A percentile compares a stretch with the other conserved stretches of the same genome.
These are phyloP conservation scores for Serrognathus titanus DNA, from an alignment of 2,888 invertebrate genomes.

Conservation along the genomic window DNA sequence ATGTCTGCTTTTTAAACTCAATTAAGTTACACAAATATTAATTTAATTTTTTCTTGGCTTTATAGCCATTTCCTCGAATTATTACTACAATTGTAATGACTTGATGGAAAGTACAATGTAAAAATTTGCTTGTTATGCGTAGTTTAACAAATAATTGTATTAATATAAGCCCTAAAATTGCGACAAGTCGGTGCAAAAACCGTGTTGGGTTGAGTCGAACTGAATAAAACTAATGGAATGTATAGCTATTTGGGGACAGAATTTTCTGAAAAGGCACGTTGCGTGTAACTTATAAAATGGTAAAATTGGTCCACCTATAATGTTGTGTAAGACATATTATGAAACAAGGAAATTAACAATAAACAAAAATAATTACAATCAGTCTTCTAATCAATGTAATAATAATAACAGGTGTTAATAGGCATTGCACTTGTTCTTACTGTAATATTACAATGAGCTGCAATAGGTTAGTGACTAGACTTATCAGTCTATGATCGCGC, in stretches of 20 bases:
- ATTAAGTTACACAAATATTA: too few relatives aligned
- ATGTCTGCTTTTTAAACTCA: too few relatives aligned
- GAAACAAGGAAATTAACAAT: constrained; percentile 27
- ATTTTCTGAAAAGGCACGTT: constrained; percentile 37
- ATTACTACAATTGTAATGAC: too few relatives aligned
- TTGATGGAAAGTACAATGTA: background rate
- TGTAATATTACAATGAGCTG: constrained; percentile 32
- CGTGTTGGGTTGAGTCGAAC: constrained; percentile 6
- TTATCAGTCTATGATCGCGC: constrained; percentile 39
- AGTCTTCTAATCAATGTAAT: constrained; percentile 30
- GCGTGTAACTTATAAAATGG: constrained; percentile 30
- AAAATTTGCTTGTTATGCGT: background rate
- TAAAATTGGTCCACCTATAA: constrained; percentile 37
- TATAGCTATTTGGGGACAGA: constrained; percentile 9
- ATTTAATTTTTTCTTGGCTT: too few relatives aligned
- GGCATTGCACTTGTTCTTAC: constrained; percentile 39
- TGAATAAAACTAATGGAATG: constrained; percentile 33
- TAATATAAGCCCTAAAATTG: constrained; percentile 1
- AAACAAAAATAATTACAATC: constrained; percentile 27
- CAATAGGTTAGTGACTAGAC: constrained; percentile 40
- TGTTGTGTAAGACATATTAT: constrained; percentile 10
- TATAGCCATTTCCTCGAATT: too few relatives aligned
- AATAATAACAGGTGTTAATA: constrained; percentile 28
- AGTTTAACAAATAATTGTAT: background rate
- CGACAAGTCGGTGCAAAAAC: background rate